Evolutionary conservation across 2,888 invertebrate genomes (phyloP).

Genomic region (Rotaria sp.): DNA sequence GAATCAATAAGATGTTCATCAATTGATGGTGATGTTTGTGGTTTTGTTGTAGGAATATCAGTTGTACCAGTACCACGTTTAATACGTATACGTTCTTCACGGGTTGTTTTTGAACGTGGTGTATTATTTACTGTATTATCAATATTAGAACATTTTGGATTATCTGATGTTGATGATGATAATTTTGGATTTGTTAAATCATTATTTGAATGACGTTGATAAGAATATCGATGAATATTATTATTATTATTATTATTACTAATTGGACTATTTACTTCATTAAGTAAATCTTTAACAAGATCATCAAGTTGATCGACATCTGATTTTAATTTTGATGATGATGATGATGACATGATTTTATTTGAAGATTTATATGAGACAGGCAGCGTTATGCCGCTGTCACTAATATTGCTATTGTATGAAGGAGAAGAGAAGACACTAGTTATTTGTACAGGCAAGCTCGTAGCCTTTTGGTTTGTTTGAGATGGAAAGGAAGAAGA

Average conservation of each 20-base stretch:
- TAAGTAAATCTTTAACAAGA: constrained; percentile 19
- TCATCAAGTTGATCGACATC: constrained; percentile 28
- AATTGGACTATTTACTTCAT: constrained; percentile 18
- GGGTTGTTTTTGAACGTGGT: not conserved
- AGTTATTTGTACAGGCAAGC: not conserved
- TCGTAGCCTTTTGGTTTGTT: not conserved
- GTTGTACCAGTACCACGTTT: not conserved
- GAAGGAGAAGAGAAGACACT: not conserved
- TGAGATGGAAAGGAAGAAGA: not conserved
- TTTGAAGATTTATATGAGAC: not conserved
- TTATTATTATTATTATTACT: not conserved
- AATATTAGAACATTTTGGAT: not conserved
- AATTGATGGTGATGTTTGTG: not conserved
- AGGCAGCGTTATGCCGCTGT: not conserved
- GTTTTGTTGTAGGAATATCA: not conserved
- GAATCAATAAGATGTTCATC: constrained; percentile 31
- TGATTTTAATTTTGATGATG: not conserved
- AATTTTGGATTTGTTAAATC: not conserved
- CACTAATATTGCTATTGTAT: not conserved
- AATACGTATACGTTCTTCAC: constrained; percentile 20
- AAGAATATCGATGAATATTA: not conserved
- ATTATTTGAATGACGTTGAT: not conserved
- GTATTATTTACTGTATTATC: not conserved
- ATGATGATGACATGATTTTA: not conserved
- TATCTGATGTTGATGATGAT: not conserved